phyloP scores from a whole-genome alignment of 2,797 vertebrate genomes.

The Cynopterus sphinx region DNA sequence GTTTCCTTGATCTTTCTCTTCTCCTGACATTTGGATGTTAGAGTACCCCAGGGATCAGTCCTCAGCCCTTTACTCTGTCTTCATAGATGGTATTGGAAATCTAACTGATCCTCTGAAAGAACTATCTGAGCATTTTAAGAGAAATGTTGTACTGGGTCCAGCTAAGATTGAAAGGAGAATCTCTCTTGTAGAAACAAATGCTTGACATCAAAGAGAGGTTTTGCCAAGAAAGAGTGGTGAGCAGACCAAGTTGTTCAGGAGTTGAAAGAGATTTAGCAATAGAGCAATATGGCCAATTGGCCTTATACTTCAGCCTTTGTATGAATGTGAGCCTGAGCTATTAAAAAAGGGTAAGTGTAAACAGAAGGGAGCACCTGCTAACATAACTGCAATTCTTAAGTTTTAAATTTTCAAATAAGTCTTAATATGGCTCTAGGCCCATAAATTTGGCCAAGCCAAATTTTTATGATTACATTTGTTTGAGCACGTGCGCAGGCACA shows the following conservation, averaged over 20 bases:
- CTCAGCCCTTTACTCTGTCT: background rate
- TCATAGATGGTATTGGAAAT: background rate
- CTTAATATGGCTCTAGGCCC: background rate
- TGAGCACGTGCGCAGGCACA: too few species aligned
- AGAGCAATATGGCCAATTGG: background rate
- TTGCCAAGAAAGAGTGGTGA: accelerated
- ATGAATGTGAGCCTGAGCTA: background rate
- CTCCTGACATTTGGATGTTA: background rate
- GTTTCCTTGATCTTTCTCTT: background rate
- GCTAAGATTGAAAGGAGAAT: background rate
- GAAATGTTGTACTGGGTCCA: background rate
- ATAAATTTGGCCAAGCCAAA: background rate
- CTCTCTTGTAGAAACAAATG: background rate
- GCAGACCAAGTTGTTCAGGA: background rate
- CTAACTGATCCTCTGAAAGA: background rate
- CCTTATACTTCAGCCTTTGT: background rate
- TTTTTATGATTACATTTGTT: background rate
- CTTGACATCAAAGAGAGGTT: background rate
- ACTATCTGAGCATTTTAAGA: background rate
- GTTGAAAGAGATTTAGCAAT: background rate
- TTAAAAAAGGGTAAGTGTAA: background rate
- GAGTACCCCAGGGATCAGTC: background rate
- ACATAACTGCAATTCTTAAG: background rate
- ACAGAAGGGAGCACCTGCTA: background rate
- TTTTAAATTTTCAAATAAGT: background rate